phyloP scores from a whole-genome alignment of 2,888 invertebrate genomes.

The Polymixis flavicincta region DNA sequence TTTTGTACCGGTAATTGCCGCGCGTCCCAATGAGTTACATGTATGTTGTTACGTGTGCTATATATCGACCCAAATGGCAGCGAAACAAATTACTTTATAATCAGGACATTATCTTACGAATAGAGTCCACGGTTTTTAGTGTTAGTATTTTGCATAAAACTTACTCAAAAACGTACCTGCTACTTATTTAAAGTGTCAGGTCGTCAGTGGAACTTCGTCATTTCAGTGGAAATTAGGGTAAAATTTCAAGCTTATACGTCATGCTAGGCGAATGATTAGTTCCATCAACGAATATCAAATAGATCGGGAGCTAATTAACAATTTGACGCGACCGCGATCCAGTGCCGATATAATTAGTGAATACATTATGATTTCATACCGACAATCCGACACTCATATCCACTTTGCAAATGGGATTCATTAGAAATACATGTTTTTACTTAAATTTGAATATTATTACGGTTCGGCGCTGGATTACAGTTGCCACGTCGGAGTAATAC shows the following conservation, averaged over 20 bases:
- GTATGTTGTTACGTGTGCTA: too few species aligned
- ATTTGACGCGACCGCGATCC: conserved; percentile 26
- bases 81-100: background rate
- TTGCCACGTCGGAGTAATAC: conserved; percentile 16
- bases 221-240: background rate
- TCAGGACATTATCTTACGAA: background rate
- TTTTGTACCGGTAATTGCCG: conserved; percentile 35
- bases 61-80: background rate
- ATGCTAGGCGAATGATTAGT: conserved; percentile 17
- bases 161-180: background rate
- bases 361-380: conserved; percentile 46
- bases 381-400: conserved; percentile 40
- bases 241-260: conserved; percentile 2
- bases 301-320: conserved; percentile 52
- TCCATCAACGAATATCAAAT: conserved; percentile 35
- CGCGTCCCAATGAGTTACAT: background rate
- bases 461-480: conserved; percentile 32
- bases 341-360: conserved; percentile 43
- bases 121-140: background rate
- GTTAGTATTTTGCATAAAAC: background rate
- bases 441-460: conserved; percentile 57
- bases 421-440: conserved; percentile 50
- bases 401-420: conserved; percentile 52
- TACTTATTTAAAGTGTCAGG: too few species aligned
- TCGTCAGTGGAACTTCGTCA: background rate